A percentile compares a stretch with the other conserved stretches of the same genome.
These are phyloP conservation scores for Barnardius zonarius DNA, from an alignment of 2,113 vertebrate species.

Conservation along the genomic window DNA sequence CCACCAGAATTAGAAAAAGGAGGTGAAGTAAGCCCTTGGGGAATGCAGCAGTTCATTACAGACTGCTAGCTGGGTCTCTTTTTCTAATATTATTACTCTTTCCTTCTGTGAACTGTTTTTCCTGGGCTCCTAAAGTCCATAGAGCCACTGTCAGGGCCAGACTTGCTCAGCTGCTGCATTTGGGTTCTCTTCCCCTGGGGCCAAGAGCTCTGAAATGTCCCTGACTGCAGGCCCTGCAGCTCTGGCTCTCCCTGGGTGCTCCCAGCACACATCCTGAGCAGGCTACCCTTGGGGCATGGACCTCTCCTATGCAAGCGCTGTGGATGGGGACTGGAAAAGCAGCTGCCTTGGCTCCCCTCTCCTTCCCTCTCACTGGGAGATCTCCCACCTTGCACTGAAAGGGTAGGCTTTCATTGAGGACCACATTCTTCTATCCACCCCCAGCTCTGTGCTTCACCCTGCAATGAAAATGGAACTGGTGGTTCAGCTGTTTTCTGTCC, in stretches of 20 bases:
- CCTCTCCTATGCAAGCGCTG: neutral
- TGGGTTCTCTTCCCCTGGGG: neutral
- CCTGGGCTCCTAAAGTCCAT: neutral
- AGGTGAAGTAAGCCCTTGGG: neutral
- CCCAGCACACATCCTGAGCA: neutral
- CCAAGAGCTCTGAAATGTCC: neutral
- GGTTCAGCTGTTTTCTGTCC: neutral
- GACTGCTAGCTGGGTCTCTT: neutral
- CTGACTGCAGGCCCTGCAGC: rapidly evolving
- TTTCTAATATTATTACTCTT: neutral
- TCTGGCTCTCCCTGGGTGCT: neutral
- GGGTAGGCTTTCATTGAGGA: neutral
- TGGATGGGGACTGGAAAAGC: neutral
- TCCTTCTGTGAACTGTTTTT: neutral
- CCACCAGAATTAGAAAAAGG: neutral
- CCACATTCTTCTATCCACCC: neutral
- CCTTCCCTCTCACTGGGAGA: neutral
- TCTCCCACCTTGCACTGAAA: neutral
- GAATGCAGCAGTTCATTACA: neutral
- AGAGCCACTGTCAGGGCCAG: neutral
- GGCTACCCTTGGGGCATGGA: neutral
- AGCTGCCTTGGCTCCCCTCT: neutral
- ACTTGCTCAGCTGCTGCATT: rapidly evolving
- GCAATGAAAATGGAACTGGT: neutral
- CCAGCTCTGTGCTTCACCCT: neutral